A percentile compares a stretch with the other conserved stretches of the same genome.
Conservation (phyloP, 2,888 invertebrate genomes). For the Physocephala rufipes region DNA sequence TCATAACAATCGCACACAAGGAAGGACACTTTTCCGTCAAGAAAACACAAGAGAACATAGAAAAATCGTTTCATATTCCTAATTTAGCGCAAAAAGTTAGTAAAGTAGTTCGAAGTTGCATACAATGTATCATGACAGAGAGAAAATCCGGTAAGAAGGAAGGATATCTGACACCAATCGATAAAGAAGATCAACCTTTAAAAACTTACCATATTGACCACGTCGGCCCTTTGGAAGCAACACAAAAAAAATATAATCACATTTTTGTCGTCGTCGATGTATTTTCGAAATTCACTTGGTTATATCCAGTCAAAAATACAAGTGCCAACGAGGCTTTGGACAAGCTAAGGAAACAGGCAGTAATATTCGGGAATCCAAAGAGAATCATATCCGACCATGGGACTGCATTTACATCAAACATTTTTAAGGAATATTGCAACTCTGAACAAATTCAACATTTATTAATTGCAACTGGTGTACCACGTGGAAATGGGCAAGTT, state of each 20-base stretch:
- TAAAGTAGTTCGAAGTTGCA: conserved; percentile 20
- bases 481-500: too few species aligned
- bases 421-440: conserved; percentile 50
- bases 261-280: conserved; percentile 48
- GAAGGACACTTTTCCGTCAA: conserved; percentile 56
- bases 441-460: conserved; percentile 38
- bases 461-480: conserved; percentile 42
- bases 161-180: conserved; percentile 43
- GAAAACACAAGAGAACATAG: conserved; percentile 45
- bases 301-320: conserved; percentile 53
- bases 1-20: conserved; percentile 57
- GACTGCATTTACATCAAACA: conserved; percentile 42
- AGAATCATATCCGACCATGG: conserved; percentile 41
- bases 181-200: conserved; percentile 53
- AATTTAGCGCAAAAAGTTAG: conserved; percentile 24
- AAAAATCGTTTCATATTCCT: too few species aligned
- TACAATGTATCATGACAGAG: conserved; percentile 41
- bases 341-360: conserved; percentile 51
- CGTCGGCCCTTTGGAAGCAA: conserved; percentile 52
- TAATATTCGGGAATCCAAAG: conserved; percentile 41
- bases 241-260: too few species aligned
- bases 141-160: conserved; percentile 52
- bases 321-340: conserved; percentile 52
- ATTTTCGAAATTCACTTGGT: conserved; percentile 58
- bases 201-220: conserved; percentile 57